Base-by-base conservation (phyloP, 2,888 invertebrate genomes). In the Trypoxylon attenuatum region DNA sequence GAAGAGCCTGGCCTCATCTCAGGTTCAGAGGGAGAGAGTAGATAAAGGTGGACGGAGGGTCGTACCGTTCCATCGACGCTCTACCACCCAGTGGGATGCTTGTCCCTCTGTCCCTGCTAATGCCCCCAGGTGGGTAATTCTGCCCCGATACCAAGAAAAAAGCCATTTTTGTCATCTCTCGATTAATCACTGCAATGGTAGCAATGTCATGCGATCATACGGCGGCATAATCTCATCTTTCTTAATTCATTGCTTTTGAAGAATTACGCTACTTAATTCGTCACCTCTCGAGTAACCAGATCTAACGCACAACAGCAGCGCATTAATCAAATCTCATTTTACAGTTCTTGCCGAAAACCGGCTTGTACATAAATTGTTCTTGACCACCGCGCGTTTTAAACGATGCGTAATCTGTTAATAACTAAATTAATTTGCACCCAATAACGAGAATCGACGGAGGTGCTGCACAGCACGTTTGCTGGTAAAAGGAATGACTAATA, bases 1-100 rank as follows among this genome's bases (percentile, higher is more conserved):
- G 85, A 86, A 85, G 81, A 79, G 78, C 79, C 77, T 82, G 81
- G 71, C 80, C 79, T 84, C 82, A 78, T 81, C 84, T 78, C 84
- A 84, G 82, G 71, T 84, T 84, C 84, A 84, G 84, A 84, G 84
- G 82, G 84, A 84, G 81, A 87, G 87, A 81, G 81, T 83, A 82
- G 87, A 87, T 80, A 87, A 86, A 82, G 80, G 88, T 86, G 87
- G 88, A 83, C 88, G 89, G 83, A 88, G 88, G 87, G 88, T 88
- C 82, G 88, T 90, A 84, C 91, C 91, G 82, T 91, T 91, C 88
- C 91, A 91, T 87, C 89, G 90, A 87, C 89, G 91, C 83, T 89
- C 90, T 80, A 88, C 88, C 82, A 83, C 78, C 73, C 85, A 85
- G 76, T 85, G 86, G 86, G 85, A 86, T 58, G 76, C 81, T 79